Base-by-base conservation (phyloP, 2,888 invertebrate genomes). In the Ditula angustiorana region DNA sequence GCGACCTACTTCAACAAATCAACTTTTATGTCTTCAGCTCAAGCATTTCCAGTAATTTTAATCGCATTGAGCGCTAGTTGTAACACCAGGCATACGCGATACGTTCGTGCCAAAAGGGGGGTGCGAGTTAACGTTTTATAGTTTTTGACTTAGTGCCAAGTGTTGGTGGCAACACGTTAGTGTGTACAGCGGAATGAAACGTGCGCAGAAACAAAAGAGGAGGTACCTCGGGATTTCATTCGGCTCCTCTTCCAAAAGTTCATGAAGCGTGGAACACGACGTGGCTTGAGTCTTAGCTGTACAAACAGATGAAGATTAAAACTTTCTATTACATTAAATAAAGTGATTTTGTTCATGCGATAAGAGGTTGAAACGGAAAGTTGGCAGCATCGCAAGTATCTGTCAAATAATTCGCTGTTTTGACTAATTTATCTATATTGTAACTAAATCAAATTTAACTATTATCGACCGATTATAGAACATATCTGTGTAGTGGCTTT, bases 271-370 rank as follows among this genome's bases (percentile, higher is more conserved):
- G 35, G 93, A 93, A 81, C 93, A 93, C 60, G 93, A 93, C 8
- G 93, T 93, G 50, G 93, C 93, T 76, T 93, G 93, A 46, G 92
- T 91, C 81, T 88, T 86, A 61, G 93, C 93, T 93, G 82, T 65
- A 70, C 69, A 71, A 71, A 68, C 66, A 58, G 41, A 68, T 61
- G 58, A 64, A 69, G 59, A 58, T 58, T 67, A 44, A 41, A 41
- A 10, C n/a, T 16, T 8, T 19, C 19, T 41, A 19, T 3, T 41
- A 1, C 41, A 41, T 41, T 19, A 41, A 41, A n/a, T 41, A 8
- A 2, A 41, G 16, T 41, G 16, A 16, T 8, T 5, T 19, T 13
- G 19, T 3, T 3, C 5, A 26, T 5, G 26, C n/a, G n/a, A n/a
- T n/a, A 26, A 26, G 26, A 26, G 5, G 26, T 26, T n/a, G n/a